These are phyloP conservation scores for Hirtodrosophila alboralis DNA, from an alignment of 2,888 invertebrate species.

Conservation along the genomic window DNA sequence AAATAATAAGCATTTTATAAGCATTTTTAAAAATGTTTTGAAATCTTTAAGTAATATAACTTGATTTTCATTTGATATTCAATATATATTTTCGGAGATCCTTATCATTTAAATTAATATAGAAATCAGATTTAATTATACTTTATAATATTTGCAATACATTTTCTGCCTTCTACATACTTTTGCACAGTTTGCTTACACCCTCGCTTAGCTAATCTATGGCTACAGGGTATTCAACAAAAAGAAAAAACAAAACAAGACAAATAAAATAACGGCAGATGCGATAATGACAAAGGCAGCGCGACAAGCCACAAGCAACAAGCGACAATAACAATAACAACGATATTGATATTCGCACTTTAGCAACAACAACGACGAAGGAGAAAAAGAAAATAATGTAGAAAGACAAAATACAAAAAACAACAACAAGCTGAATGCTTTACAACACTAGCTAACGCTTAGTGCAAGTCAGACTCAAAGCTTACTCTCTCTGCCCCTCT, in stretches of 20 bases:
- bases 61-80: too few species aligned
- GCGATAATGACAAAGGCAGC: conserved; percentile 11
- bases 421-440: conserved; percentile 4
- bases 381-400: background rate
- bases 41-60: too few species aligned
- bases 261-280: conserved; percentile 4
- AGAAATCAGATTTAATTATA: too few species aligned
- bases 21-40: too few species aligned
- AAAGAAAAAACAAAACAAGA: too few species aligned
- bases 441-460: conserved; percentile 16
- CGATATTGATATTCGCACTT: conserved; percentile 17
- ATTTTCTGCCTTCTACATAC: too few species aligned
- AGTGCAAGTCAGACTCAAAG: conserved; percentile 11
- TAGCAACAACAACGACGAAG: conserved; percentile 13
- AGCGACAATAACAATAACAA: conserved; percentile 14
- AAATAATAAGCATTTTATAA: too few species aligned
- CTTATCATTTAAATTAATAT: too few species aligned
- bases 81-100: too few species aligned
- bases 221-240: conserved; percentile 9
- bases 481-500: conserved; percentile 5
- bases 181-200: too few species aligned
- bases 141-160: too few species aligned
- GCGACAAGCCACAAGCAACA: conserved; percentile 25
- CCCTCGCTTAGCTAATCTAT: too few species aligned
- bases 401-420: conserved; percentile 9